phyloP scores from a whole-genome alignment of 2,113 vertebrate genomes.

The Tretioscincus oriximinensis region DNA sequence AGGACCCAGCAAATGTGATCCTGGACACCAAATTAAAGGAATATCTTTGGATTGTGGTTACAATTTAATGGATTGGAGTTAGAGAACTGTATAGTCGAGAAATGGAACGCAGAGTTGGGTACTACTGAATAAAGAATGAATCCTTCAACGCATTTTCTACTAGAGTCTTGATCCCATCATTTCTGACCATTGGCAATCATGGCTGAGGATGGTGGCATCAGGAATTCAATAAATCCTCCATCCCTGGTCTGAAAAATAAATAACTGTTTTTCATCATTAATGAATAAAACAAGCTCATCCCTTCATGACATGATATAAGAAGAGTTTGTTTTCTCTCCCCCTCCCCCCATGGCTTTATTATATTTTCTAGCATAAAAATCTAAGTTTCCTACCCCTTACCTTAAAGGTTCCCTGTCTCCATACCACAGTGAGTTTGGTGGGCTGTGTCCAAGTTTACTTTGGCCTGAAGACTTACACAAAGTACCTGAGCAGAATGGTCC shows the following conservation, averaged over 20 bases:
- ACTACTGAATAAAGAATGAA: not conserved
- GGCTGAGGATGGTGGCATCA: not conserved
- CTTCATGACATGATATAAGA: not conserved
- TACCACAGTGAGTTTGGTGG: not conserved
- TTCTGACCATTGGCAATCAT: not conserved
- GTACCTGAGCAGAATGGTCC: not conserved
- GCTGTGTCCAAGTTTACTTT: not conserved
- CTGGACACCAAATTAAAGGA: not conserved
- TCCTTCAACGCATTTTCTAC: not conserved
- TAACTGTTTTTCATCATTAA: not conserved
- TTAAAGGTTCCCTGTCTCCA: not conserved
- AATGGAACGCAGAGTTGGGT: not conserved
- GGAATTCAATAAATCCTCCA: not conserved
- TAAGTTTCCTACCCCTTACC: not conserved
- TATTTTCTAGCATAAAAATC: slow-evolving; percentile 17
- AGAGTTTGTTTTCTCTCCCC: too few relatives aligned
- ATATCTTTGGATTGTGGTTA: not conserved
- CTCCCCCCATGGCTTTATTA: not conserved
- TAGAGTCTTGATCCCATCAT: not conserved
- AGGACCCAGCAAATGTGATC: not conserved
- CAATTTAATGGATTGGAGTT: not conserved
- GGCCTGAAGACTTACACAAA: slow-evolving; percentile 7
- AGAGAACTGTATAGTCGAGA: not conserved
- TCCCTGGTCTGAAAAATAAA: not conserved
- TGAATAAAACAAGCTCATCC: not conserved